These are phyloP conservation scores for Globodera ellingtonae DNA, from an alignment of 1,140 invertebrate genomes.

Conservation along the genomic window DNA sequence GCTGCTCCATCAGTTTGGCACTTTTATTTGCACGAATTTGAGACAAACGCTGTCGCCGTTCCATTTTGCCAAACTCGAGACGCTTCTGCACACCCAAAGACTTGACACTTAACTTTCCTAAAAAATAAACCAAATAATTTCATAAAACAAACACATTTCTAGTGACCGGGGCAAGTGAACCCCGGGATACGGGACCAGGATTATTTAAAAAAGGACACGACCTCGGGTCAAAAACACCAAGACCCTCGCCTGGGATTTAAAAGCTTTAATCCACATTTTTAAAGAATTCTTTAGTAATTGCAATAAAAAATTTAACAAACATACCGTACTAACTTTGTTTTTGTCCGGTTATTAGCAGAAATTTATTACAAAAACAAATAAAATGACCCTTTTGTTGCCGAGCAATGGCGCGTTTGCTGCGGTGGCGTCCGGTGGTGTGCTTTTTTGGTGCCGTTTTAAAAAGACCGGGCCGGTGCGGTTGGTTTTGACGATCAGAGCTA, in stretches of 20 bases:
- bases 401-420: conserved; percentile 41
- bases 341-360: no score
- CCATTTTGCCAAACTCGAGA: conserved; percentile 15
- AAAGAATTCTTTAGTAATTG: no score
- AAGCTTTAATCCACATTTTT: no score
- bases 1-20: conserved; percentile 25
- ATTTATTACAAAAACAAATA: background rate
- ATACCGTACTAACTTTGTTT: no score
- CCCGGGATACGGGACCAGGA: no score
- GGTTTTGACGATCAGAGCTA: background rate
- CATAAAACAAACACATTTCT: conserved; percentile 1
- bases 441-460: conserved; percentile 49
- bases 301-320: no score
- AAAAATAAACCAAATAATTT: conserved; percentile 8
- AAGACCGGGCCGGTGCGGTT: conserved; percentile 43
- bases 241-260: no score
- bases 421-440: conserved; percentile 50
- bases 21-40: conserved; percentile 33
- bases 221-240: no score
- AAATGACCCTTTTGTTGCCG: conserved; percentile 22
- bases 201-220: no score
- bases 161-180: no score
- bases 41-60: conserved; percentile 15
- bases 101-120: conserved; percentile 31
- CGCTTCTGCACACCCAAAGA: conserved; percentile 7